Percentiles rank a stretch among this genome's conserved stretches.
Conservation (phyloP, 2,113 vertebrate species). For the Rostratula benghalensis region DNA sequence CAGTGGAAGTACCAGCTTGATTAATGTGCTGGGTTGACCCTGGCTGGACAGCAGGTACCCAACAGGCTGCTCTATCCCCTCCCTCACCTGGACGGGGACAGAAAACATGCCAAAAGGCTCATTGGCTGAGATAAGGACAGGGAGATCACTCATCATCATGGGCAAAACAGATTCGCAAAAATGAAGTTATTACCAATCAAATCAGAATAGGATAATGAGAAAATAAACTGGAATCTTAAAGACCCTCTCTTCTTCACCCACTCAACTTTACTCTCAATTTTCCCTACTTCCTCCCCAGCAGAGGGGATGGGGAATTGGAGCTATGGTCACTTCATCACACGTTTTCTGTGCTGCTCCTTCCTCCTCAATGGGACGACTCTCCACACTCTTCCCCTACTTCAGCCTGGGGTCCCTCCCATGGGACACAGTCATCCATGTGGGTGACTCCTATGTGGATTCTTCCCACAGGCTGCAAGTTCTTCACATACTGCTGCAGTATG, state of each 20-base stretch:
- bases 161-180: not conserved
- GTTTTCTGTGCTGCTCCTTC: not conserved
- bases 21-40: not conserved
- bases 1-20: not conserved
- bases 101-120: not conserved
- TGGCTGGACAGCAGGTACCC: not conserved
- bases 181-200: not conserved
- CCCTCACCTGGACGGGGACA: not conserved
- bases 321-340: not conserved
- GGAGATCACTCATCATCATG: not conserved
- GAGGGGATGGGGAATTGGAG: not conserved
- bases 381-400: not conserved
- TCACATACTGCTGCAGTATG: not conserved
- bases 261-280: not conserved
- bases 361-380: not conserved
- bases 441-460: not conserved
- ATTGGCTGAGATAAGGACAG: not conserved
- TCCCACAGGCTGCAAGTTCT: not conserved
- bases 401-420: not conserved
- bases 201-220: not conserved
- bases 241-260: not conserved
- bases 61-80: not conserved
- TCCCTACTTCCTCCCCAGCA: not conserved
- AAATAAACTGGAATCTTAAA: not conserved
- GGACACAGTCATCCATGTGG: not conserved